phyloP scores from a whole-genome alignment of 2,797 vertebrate genomes.

The Nannoperca australis region DNA sequence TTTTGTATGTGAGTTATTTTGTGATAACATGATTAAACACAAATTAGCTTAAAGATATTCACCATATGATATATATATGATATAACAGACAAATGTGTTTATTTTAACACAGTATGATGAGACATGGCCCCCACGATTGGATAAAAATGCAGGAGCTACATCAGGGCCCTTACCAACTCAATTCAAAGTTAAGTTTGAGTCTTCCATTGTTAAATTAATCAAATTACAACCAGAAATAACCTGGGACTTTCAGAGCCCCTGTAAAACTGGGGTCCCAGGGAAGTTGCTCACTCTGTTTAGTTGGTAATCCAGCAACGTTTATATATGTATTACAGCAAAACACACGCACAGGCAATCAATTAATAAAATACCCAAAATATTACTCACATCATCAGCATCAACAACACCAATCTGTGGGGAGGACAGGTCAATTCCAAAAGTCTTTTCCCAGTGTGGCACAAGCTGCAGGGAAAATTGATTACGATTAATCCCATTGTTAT shows the following conservation, averaged over 20 bases:
- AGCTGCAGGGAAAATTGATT: slow-evolving; percentile 79
- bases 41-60: neutral
- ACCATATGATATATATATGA: no score
- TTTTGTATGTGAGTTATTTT: neutral
- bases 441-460: slow-evolving; percentile 94
- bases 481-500: neutral
- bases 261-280: neutral
- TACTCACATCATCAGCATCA: slow-evolving; percentile 91
- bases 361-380: neutral
- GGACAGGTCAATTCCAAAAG: slow-evolving; percentile 91
- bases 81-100: neutral
- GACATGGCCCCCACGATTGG: neutral
- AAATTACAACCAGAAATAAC: neutral
- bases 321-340: neutral
- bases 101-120: neutral
- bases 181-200: neutral
- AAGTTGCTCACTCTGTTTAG: neutral
- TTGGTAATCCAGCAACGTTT: neutral
- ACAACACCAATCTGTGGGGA: slow-evolving; percentile 92
- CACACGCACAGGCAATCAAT: neutral
- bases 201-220: neutral
- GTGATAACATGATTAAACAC: neutral
- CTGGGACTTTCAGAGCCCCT: no score
- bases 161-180: neutral
- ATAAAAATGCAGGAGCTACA: neutral